Base-by-base conservation (phyloP, 2,797 vertebrate genomes). In the Diplodus puntazzo region DNA sequence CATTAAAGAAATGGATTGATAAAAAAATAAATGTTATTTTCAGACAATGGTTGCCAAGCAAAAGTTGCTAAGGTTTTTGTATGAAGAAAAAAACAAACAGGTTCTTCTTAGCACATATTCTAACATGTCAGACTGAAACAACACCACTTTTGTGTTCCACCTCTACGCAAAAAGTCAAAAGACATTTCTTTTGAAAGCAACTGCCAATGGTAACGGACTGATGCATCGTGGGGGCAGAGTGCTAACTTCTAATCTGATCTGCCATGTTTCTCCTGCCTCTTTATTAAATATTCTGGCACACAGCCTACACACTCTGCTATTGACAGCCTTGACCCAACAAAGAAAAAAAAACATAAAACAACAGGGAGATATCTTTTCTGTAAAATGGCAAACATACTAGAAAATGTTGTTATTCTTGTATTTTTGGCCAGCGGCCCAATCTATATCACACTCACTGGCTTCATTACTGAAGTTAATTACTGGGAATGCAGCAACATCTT, bases 151-250 rank as follows among this genome's bases (percentile, higher is more conserved):
- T 45, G 43, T 45, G 43, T 45, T 45, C 16, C 16, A 16, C 45
- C 13, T 14, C 45, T 46, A 14, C 45, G 16, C 45, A 46, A 67
- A 58, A 67, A 60, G 20, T n/a, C 54, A 75, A 25, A 62, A 57
- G 4, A 53, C 21, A 30, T 27, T 50, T 52, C 21, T 14, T 72
- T 73, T 81, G 7, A 34, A 75, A 65, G 34, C 21, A 18, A 77
- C 77, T 80, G 62, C 62, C 77, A 49, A 1, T 76, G 52, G 69
- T 68, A 81, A 75, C 60, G 53, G 17, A 61, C 58, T 45, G 43
- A 53, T 25, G 21, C 2, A 8, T 20, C 64, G 20, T 13, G 50
- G 52, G 16, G 13, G 4, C 23, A 69, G 48, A 70, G 48, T n/a
- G 46, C 45, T 53, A 27, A 73, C 72, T 71, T 66, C 73, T 81